Evolutionary conservation across 2,888 invertebrate genomes (phyloP), one percentile per base, ranked within the genome.

Genomic region (Epistrophella euchroma): DNA sequence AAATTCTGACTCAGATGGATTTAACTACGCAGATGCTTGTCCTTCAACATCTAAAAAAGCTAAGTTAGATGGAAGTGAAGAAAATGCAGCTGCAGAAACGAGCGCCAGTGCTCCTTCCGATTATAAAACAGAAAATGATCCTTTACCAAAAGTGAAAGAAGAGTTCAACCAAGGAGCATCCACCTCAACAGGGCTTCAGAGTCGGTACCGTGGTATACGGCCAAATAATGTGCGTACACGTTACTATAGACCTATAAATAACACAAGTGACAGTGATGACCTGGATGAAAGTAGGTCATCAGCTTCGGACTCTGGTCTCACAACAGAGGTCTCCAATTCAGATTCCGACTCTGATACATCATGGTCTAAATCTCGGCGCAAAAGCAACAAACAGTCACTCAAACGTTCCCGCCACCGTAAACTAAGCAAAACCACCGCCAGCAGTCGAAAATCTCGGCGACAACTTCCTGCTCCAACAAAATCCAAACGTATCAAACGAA

Each of bases 141-240:
- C 75, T 19, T 13, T 75, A 15, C 32, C 87, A 2, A 87, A 75
- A 45, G 83, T 83, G 9, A 86, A 87, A 22, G 90, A 91, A 17
- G 83, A 91, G 17, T 92, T 89, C 37, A 90, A 90, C 79, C 85
- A 91, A 88, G 91, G 91, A 2, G 90, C 91, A 66, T 90, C 90
- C 60, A 90, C 91, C 6, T 92, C 92, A 71, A 89, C 90, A 0
- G 91, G 91, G 0, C 76, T 91, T 0, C 89, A 90, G 35, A 83
- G 87, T 60, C 47, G 87, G 11, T 86, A 86, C 19, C 77, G 81
- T 4, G 58, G 60, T 10, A 32, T 60, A 19, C 75, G 80, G 3
- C 60, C 81, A 47, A 62, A 76, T 22, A 47, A 22, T 13, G 13
- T 62, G 2, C 81, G 76, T 11, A 52, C 17, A 9, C 82, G 82